phyloP scores from a whole-genome alignment of 2,113 vertebrate species.

The Jaculus jaculus region DNA sequence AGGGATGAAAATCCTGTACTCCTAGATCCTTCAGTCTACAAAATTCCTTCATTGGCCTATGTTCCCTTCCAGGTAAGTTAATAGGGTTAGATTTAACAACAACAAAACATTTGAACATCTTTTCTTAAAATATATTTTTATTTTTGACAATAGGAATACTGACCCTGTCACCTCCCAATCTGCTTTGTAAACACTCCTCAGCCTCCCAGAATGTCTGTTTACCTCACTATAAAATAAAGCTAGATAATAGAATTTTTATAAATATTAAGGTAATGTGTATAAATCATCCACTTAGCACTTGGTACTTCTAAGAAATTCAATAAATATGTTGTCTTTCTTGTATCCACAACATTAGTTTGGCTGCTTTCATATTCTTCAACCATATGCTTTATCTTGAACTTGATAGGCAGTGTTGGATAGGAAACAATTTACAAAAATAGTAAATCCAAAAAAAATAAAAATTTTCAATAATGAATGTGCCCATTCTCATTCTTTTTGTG shows the following conservation, averaged over 20 bases:
- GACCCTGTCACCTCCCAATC: neutral
- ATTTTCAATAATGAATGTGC: neutral
- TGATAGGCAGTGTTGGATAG: slow-evolving; percentile 22
- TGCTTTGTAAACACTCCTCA: neutral
- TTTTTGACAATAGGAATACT: neutral
- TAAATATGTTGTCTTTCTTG: neutral
- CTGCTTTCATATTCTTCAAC: neutral
- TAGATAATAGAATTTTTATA: neutral
- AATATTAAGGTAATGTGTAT: neutral
- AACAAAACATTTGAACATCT: neutral
- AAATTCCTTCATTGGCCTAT: neutral
- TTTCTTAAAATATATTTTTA: neutral
- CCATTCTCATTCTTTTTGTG: too few relatives aligned
- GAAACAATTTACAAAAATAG: slow-evolving; percentile 63
- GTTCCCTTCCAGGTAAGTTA: neutral
- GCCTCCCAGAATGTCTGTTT: neutral
- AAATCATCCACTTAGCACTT: neutral
- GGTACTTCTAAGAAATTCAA: slow-evolving; percentile 9
- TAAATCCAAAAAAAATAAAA: slow-evolving; percentile 51
- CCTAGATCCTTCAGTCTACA: neutral
- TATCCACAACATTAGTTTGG: neutral
- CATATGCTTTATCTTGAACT: slow-evolving; percentile 16
- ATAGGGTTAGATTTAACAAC: neutral
- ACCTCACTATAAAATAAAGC: slow-evolving; percentile 15
- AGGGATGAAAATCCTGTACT: neutral